These are phyloP conservation scores for Chrysemys picta DNA, from an alignment of 2,113 vertebrate species.

Conservation along the genomic window DNA sequence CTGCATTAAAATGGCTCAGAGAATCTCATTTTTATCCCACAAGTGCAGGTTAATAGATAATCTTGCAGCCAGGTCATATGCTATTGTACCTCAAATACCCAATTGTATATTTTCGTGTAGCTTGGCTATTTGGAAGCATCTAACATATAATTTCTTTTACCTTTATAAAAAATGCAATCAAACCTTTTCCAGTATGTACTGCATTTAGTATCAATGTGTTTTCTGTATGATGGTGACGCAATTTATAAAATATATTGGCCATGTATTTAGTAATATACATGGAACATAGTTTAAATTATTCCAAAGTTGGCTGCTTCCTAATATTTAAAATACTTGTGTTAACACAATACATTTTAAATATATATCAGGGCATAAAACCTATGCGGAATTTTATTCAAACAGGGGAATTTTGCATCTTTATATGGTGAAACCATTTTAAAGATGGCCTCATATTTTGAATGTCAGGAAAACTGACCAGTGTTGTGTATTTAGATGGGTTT, in stretches of 20 bases:
- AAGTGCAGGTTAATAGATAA: neutral
- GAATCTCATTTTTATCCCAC: fast-evolving
- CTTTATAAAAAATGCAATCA: neutral
- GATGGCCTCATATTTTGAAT: neutral
- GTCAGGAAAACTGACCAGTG: neutral
- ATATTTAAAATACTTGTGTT: neutral
- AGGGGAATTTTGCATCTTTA: neutral
- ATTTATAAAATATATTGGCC: neutral
- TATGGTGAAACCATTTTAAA: neutral
- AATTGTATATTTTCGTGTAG: neutral
- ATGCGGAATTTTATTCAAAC: neutral
- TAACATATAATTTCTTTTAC: neutral
- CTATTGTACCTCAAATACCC: neutral
- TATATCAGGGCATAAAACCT: neutral
- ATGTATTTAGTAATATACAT: neutral
- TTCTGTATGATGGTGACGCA: neutral
- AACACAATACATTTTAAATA: neutral
- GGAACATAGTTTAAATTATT: neutral
- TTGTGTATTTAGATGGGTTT: neutral
- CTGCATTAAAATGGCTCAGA: neutral
- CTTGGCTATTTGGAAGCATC: neutral
- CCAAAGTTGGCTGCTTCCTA: neutral
- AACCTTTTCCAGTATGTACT: neutral
- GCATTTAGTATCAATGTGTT: fast-evolving
- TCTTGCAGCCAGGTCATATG: neutral